Evolutionary conservation across 2,113 vertebrate genomes (phyloP).

Genomic region (Sterrhoptilus dennistouni): DNA sequence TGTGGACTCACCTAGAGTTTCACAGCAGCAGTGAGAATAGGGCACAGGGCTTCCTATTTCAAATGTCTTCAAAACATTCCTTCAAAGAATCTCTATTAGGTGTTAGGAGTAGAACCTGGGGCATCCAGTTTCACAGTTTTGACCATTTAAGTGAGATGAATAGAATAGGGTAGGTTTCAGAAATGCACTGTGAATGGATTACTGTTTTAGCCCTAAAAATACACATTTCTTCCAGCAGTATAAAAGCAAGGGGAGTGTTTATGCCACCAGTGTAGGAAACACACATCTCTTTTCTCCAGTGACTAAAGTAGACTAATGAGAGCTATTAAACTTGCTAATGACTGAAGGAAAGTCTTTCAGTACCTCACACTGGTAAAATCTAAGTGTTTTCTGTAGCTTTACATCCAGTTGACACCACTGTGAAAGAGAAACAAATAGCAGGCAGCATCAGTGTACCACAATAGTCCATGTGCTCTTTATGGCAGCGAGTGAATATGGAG

Average conservation of each 20-base stretch:
- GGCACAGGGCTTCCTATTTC: constrained; percentile 41
- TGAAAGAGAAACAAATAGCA: background rate
- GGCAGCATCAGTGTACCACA: background rate
- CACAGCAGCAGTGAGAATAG: constrained; percentile 42
- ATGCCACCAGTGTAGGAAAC: constrained; percentile 30
- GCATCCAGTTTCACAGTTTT: constrained; percentile 59
- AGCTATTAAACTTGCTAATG: constrained; percentile 26
- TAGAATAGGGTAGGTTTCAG: constrained; percentile 19
- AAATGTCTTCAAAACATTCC: constrained; percentile 57
- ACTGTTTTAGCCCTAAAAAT: constrained; percentile 48
- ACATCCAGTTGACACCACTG: background rate
- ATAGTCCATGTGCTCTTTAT: background rate
- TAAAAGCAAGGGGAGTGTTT: background rate
- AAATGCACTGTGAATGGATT: constrained; percentile 25
- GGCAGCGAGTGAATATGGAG: background rate
- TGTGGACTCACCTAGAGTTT: constrained; percentile 3
- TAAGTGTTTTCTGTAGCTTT: background rate
- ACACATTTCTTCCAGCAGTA: constrained; percentile 4
- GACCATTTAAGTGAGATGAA: constrained; percentile 27
- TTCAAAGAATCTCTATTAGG: constrained; percentile 59
- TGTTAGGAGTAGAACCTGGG: constrained; percentile 43
- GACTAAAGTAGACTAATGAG: background rate
- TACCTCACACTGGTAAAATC: background rate
- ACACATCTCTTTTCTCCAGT: constrained; percentile 16
- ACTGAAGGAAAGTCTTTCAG: background rate